Conservation (phyloP, 1,140 invertebrate species). For the Bombus consobrinus region DNA sequence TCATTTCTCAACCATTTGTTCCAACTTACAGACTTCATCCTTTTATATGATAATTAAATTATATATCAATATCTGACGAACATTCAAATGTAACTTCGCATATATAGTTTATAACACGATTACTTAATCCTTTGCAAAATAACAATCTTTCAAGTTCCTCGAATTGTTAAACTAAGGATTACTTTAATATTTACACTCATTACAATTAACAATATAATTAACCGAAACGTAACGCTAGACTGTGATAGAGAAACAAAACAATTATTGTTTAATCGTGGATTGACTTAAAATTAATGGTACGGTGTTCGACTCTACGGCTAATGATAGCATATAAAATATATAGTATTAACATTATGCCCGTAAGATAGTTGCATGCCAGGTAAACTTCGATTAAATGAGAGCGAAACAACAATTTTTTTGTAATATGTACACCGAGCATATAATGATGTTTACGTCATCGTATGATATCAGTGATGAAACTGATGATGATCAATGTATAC, state of each 20-base stretch:
- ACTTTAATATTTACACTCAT: conserved; percentile 40
- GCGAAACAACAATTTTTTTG: background rate
- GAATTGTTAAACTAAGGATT: conserved; percentile 24
- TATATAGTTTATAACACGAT: background rate
- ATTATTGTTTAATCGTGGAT: background rate
- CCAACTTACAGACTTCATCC: background rate
- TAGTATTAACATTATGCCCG: conserved; percentile 25
- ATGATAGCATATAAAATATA: conserved; percentile 36
- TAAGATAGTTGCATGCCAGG: background rate
- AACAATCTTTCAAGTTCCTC: background rate
- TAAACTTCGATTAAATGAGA: conserved; percentile 28
- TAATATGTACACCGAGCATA: conserved; percentile 32
- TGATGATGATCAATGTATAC: background rate
- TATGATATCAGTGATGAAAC: background rate
- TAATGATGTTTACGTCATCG: conserved; percentile 17
- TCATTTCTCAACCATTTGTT: background rate
- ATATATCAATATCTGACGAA: background rate
- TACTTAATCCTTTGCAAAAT: background rate
- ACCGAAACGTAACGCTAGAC: conserved; percentile 15
- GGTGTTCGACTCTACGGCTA: conserved; percentile 6
- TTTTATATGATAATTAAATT: background rate
- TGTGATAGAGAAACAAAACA: conserved; percentile 27
- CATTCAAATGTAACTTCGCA: background rate
- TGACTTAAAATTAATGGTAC: conserved; percentile 26
- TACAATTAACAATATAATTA: conserved; percentile 41